Evolutionary conservation across 2,797 vertebrate species (phyloP), one percentile per base, ranked within the genome.

Genomic region (Parambassis ranga): DNA sequence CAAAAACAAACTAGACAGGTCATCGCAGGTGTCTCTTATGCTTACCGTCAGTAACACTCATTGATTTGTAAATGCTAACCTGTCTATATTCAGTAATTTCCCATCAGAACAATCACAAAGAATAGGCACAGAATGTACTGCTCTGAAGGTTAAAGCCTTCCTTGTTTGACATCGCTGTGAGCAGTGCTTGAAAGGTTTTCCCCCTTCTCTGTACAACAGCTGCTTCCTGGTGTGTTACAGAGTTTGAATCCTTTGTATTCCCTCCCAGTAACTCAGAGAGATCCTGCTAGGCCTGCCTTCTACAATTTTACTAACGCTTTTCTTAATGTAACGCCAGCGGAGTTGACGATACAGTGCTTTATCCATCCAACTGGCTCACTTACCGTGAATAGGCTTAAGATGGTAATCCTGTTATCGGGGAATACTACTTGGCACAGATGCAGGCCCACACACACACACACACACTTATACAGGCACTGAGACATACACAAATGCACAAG

Each of bases 371-470:
- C 81, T 89, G 87, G 86, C 85, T 87, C 82, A 79, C 82, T 87
- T 79, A 82, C 85, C 53, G 41, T 83, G 82, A 90, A 89, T 86
- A 71, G 81, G 89, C 81, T 88, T 87, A 89, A 90, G 80, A 88
- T 87, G 65, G 78, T 90, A 91, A 91, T 91, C 89, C 87, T 82
- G 83, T 90, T 90, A 90, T 86, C 81, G 18, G 75, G 79, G 79
- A 87, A 87, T 83, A 84, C 74, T 85, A 77, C 86, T 90, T 88
- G 87, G 89, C 83, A 72, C 19, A 5, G 44, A 79, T n/a, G 20
- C 65, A 79, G 35, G 63, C 55, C 26, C 55, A 52, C 60, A 72
- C 65, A 51, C 63, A 63, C 61, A 57, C 44, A 47, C 19, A 24
- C 28, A 33, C 22, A 26, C 36, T 46, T 47, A 50, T 39, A 41